Evolutionary conservation across 2,113 vertebrate species (phyloP).

Genomic region (Nothobranchius furzeri): DNA sequence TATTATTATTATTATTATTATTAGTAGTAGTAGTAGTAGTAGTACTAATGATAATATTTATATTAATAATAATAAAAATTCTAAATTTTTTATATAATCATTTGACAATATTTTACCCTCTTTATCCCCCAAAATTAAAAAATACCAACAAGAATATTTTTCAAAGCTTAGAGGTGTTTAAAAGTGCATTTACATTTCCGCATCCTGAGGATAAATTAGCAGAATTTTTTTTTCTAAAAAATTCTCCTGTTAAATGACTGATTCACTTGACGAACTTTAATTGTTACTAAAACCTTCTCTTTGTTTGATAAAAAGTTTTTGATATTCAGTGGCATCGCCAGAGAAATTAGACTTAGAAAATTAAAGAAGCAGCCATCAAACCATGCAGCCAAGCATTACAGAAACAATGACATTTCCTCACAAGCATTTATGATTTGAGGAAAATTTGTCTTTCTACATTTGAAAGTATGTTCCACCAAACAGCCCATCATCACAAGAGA

Average conservation of each 20-base stretch:
- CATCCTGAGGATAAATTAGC: not conserved
- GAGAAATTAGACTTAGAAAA: conserved; percentile 32
- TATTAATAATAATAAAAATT: too few species aligned
- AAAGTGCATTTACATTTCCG: not conserved
- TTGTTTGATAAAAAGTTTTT: conserved; percentile 15
- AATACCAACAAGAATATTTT: too few species aligned
- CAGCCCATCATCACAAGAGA: conserved; percentile 30
- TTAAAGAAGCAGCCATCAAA: conserved; percentile 54
- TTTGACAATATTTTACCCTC: too few species aligned
- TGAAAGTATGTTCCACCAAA: conserved; percentile 58
- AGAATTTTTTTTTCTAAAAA: conserved; percentile 2
- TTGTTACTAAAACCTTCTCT: conserved; percentile 4
- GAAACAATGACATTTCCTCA: conserved; percentile 56
- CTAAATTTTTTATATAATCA: too few species aligned
- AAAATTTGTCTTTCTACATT: conserved; percentile 54
- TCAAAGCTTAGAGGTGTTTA: too few species aligned
- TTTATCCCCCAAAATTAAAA: too few species aligned
- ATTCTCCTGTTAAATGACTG: not conserved
- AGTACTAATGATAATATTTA: too few species aligned
- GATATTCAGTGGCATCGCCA: conserved; percentile 14
- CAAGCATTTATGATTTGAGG: conserved; percentile 40
- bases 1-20: too few species aligned
- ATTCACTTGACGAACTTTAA: conserved; percentile 31
- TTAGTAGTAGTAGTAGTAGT: too few species aligned
- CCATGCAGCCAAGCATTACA: conserved; percentile 59